Percentiles rank a stretch among this genome's conserved stretches.
Conservation (phyloP, 2,888 invertebrate genomes). For the Dilophus febrilis region DNA sequence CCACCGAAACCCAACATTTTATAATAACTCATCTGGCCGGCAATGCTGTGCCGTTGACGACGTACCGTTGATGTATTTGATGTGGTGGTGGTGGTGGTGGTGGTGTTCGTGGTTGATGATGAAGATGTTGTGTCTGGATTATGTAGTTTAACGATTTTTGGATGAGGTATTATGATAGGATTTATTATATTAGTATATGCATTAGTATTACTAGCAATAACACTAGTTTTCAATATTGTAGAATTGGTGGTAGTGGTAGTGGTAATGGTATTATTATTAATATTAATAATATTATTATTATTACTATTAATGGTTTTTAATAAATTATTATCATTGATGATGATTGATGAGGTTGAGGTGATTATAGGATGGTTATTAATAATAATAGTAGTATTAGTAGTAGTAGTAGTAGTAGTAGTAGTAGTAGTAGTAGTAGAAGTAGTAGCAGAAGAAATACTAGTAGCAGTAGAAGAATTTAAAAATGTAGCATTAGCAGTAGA, state of each 20-base stretch:
- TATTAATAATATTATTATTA: not conserved
- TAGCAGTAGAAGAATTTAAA: conserved; percentile 11
- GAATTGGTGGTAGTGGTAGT: conserved; percentile 10
- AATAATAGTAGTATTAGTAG: not conserved
- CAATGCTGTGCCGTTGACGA: conserved; percentile 90
- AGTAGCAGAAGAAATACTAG: conserved; percentile 12
- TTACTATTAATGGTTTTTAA: conserved; percentile 7
- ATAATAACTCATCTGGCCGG: conserved; percentile 88
- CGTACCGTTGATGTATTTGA: conserved; percentile 35
- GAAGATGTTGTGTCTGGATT: conserved; percentile 20
- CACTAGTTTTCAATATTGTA: too few species aligned
- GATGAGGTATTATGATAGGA: conserved; percentile 17
- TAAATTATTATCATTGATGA: conserved; percentile 13
- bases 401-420: conserved; percentile 8
- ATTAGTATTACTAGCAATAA: conserved; percentile 12
- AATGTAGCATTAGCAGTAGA: conserved; percentile 4
- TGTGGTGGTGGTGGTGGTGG: conserved; percentile 5
- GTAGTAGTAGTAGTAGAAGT: conserved; percentile 9
- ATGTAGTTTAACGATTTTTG: conserved; percentile 16
- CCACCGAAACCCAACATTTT: conserved; percentile 68
- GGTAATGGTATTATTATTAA: conserved; percentile 11
- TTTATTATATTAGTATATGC: conserved; percentile 15
- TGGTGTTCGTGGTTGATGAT: conserved; percentile 15
- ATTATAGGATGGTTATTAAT: not conserved
- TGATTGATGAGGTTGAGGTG: not conserved